Conservation (phyloP, 2,113 vertebrate genomes). For the Pionites leucogaster region DNA sequence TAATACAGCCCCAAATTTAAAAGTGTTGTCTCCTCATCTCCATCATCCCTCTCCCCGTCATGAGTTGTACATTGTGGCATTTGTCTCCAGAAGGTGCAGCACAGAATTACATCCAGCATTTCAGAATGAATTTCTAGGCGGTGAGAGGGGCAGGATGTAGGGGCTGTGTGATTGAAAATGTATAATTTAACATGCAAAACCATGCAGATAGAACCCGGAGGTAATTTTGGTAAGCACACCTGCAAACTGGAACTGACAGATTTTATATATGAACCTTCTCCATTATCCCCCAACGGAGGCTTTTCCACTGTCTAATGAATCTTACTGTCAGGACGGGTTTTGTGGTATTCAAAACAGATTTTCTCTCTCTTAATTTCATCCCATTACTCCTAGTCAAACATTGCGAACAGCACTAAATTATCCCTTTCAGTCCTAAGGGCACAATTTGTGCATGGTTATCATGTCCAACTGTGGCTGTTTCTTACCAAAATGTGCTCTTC, state of each 20-base stretch:
- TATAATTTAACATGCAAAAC: not conserved
- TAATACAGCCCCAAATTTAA: not conserved
- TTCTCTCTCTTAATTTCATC: conserved; percentile 57
- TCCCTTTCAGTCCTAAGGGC: conserved; percentile 41
- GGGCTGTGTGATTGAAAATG: not conserved
- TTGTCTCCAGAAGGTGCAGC: not conserved
- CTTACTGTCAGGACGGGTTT: conserved; percentile 57
- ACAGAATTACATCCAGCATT: not conserved
- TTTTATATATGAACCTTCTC: conserved; percentile 29
- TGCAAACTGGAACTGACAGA: conserved; percentile 50
- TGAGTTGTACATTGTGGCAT: not conserved
- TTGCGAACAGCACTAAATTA: conserved; percentile 54
- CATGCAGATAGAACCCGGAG: not conserved
- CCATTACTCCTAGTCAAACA: conserved; percentile 57
- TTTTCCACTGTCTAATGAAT: conserved; percentile 54
- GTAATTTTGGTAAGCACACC: not conserved
- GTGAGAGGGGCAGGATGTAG: too few species aligned
- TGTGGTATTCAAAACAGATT: conserved; percentile 62
- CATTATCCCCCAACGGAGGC: conserved; percentile 9
- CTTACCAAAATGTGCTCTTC: conserved; percentile 26
- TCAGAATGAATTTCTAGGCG: not conserved
- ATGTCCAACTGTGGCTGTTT: conserved; percentile 36
- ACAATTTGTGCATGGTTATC: conserved; percentile 37
- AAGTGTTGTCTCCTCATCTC: not conserved
- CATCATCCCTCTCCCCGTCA: not conserved